Base-by-base conservation (phyloP, 2,797 vertebrate species). In the Perodicticus potto region DNA sequence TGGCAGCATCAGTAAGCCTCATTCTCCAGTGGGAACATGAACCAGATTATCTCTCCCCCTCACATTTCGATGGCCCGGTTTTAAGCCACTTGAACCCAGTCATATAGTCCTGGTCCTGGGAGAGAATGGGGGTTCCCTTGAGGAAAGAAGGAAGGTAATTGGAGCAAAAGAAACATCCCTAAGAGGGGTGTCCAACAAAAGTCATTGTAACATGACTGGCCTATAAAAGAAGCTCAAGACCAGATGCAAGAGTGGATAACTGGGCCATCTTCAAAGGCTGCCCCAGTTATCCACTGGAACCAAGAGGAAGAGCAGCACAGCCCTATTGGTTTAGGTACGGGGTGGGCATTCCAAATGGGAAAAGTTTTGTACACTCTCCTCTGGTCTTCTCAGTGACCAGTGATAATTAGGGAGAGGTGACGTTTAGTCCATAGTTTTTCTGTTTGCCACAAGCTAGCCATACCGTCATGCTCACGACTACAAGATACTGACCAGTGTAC, bases 121-220 rank as follows among this genome's bases (percentile, higher is more conserved):
- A 86, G 65, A 72, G 27, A 19, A 63, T 23, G 27, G 73, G 67
- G 17, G 23, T 57, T 90, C 59, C 73, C 29, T 74, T 59, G 37
- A 96, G 69, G 37, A 93, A 94, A 63, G 63, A 70, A 70, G 11
- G 40, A 13, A 87, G 74, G 70, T 78, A 40, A 76, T 3, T 22
- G 45, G 77, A 95, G 49, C 65, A 59, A 93, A 84, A 93, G 57
- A 81, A 91, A 78, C 49, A 61, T 27, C 59, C 69, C 27, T 8
- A 40, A 37, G 25, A 82, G 19, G 25, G 45, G n/a, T 80, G 59
- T n/a, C 80, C 29, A 70, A 72, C 3, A 81, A 53, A 81, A 78
- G 67, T 59, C 73, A 86, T 1, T 72, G 11, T 65, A n/a, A 70
- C 43, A 12, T 10, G 29, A 55, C 49, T 20, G 32, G 40, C 22